These are phyloP conservation scores for Sylvicola cinctus DNA, from an alignment of 2,888 invertebrate species.

Conservation along the genomic window DNA sequence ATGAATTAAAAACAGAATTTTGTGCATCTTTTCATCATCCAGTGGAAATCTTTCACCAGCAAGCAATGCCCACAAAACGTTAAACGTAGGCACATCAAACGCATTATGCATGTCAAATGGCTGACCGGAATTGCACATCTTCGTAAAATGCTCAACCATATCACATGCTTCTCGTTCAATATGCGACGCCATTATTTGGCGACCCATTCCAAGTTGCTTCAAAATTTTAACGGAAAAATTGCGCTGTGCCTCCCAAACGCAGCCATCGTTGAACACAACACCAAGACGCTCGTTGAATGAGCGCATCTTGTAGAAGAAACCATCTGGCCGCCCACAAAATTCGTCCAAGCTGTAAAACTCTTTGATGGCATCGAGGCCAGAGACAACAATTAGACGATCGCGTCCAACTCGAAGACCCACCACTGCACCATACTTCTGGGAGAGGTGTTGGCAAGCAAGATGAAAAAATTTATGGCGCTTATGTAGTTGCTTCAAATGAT, in stretches of 20 bases:
- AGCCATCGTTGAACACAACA: slow-evolving; percentile 46
- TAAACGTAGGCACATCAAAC: slow-evolving; percentile 41
- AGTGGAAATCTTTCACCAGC: slow-evolving; percentile 40
- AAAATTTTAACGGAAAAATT: slow-evolving; percentile 43
- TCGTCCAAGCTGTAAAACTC: slow-evolving; percentile 38
- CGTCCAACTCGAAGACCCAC: slow-evolving; percentile 43
- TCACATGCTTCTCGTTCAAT: slow-evolving; percentile 33
- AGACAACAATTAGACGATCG: slow-evolving; percentile 37
- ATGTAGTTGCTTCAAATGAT: slow-evolving; percentile 19
- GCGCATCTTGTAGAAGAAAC: slow-evolving; percentile 43
- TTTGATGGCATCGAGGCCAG: slow-evolving; percentile 36
- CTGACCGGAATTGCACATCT: slow-evolving; percentile 11
- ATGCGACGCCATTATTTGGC: slow-evolving; percentile 32
- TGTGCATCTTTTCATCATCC: slow-evolving; percentile 31
- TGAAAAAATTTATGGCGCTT: slow-evolving; percentile 27
- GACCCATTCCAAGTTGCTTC: slow-evolving; percentile 38
- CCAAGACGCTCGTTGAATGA: slow-evolving; percentile 45
- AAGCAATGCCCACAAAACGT: slow-evolving; percentile 46
- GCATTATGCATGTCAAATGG: slow-evolving; percentile 30
- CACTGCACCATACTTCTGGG: slow-evolving; percentile 37
- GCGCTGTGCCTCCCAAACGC: slow-evolving; percentile 41
- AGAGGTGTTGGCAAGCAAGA: slow-evolving; percentile 35
- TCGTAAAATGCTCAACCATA: slow-evolving; percentile 27
- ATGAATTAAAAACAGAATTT: slow-evolving; percentile 35
- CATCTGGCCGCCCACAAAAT: slow-evolving; percentile 49